phyloP scores from a whole-genome alignment of 2,888 invertebrate species.

The Perithous albicinctus region DNA sequence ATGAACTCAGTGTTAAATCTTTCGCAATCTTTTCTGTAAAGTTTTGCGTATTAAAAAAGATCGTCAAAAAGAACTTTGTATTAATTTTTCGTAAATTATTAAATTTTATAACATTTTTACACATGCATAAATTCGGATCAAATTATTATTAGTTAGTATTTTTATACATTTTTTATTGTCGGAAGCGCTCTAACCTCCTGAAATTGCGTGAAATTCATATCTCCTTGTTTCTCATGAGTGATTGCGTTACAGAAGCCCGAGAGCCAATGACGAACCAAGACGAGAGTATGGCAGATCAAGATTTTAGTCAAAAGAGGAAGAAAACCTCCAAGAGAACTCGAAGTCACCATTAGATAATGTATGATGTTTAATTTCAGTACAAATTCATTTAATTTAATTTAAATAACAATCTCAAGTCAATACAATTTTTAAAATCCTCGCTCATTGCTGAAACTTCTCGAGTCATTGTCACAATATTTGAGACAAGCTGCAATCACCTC shows the following conservation, averaged over 20 bases:
- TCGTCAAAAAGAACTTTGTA: no score
- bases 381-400: slow-evolving; percentile 11
- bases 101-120: no score
- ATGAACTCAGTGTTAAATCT: no score
- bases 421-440: slow-evolving; percentile 44
- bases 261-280: slow-evolving; percentile 4
- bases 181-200: no score
- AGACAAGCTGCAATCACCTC: slow-evolving; percentile 77
- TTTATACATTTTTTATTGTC: no score
- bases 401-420: not conserved
- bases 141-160: no score
- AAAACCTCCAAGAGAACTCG: slow-evolving; percentile 31
- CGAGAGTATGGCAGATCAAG: not conserved
- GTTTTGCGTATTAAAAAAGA: no score
- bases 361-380: slow-evolving; percentile 25
- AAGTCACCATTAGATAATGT: not conserved
- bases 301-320: slow-evolving; percentile 6
- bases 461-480: slow-evolving; percentile 79
- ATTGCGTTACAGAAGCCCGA: slow-evolving; percentile 36
- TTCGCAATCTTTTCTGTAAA: no score
- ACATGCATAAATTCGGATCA: no score
- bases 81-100: no score
- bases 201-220: not conserved
- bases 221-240: not conserved
- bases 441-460: slow-evolving; percentile 70